These are phyloP conservation scores for Mesitornis unicolor DNA, from an alignment of 2,113 vertebrate genomes.

Conservation along the genomic window DNA sequence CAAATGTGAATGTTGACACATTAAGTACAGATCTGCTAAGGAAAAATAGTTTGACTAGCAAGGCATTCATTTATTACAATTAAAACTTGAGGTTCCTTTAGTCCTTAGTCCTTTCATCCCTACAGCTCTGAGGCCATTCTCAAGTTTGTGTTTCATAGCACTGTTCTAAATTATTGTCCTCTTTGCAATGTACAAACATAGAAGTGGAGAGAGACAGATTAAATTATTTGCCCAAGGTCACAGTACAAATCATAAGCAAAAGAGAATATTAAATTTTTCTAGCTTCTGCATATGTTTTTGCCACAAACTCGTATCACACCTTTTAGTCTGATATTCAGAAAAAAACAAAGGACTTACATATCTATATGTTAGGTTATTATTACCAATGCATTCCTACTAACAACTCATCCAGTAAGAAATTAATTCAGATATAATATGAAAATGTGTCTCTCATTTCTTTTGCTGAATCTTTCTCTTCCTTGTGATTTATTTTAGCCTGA, in stretches of 20 bases:
- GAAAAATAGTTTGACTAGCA: neutral
- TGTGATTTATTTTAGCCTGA: neutral
- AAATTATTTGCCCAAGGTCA: neutral
- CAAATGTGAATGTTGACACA: neutral
- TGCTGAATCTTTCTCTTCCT: neutral
- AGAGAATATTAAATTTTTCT: neutral
- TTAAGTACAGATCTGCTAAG: neutral
- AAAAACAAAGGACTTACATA: neutral
- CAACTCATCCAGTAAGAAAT: neutral
- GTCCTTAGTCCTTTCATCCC: neutral
- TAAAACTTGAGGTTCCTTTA: neutral
- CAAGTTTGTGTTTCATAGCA: neutral
- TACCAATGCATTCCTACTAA: neutral
- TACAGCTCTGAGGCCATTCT: neutral
- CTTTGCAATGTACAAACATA: neutral
- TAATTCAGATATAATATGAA: neutral
- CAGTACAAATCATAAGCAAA: neutral
- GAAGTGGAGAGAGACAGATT: neutral
- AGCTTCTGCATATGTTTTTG: neutral
- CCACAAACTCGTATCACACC: neutral
- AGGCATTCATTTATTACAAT: neutral
- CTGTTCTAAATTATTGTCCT: neutral
- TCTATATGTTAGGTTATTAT: neutral
- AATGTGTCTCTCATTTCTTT: neutral
- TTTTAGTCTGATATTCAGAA: neutral